Base-by-base conservation (phyloP, 2,888 invertebrate genomes). In the Amblyjoppa fuscipennis region DNA sequence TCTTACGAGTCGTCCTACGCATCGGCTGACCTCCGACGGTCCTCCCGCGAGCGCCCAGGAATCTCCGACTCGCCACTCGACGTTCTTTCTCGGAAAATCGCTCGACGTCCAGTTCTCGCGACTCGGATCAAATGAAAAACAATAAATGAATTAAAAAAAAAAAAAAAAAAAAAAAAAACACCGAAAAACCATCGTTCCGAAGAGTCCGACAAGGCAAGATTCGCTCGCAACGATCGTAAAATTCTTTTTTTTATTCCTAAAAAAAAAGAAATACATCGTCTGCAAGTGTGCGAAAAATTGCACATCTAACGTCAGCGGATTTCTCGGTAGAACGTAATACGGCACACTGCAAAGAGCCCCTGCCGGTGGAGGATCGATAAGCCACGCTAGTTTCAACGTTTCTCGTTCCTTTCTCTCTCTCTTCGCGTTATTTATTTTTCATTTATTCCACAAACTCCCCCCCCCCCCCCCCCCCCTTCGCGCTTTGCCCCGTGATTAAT, bases 291-390 rank as follows among this genome's bases (percentile, higher is more conserved):
- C 59, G 9, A 59, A 59, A 59, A 13, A 25, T 28, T 11, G 0
- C 28, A 28, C 11, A 16, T 61, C 61, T 11, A 34, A 31, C 13
- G 61, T 31, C 13, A 69, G 51, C 49, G 16, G 9, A 9, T 31
- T 7, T n/a, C 20, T 16, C 16, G 51, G 25, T 41, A 56, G 41
- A 25, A 25, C 53, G 13, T 34, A 61, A 61, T 61, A 59, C 28
- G 61, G 61, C 31, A n/a, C 16, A 61, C 16, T 31, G 34, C 6
- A 51, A 64, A 20, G 51, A 28, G 41, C 25, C 84, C 74, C 79
- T 71, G 84, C 87, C 85, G 85, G 84, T 83, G 69, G 84, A 83
- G 79, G 87, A 85, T 86, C 81, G 84, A 84, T 87, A 87, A 77
- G 85, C 86, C 87, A 87, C 85, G 66, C 74, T 85, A 74, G 41